Conservation (phyloP, 2,113 vertebrate species). For the Setophaga kirtlandii region DNA sequence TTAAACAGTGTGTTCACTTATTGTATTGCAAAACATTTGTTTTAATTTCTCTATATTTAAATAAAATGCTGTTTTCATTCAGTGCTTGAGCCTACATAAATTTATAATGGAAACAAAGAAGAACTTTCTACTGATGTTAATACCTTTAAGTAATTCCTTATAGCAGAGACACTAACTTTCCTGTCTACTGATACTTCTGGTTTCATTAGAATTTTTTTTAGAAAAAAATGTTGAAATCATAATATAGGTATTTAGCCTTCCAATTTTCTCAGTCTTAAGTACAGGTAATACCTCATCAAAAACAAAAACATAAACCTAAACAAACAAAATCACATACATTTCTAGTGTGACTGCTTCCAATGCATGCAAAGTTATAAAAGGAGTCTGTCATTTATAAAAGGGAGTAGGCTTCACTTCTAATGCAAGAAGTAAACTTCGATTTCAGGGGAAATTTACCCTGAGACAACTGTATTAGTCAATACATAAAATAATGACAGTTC, state of each 20-base stretch:
- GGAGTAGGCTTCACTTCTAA: slow-evolving; percentile 45
- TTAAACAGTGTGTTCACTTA: neutral
- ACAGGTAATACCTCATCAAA: neutral
- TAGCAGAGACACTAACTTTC: neutral
- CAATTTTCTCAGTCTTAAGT: neutral
- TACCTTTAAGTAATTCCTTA: neutral
- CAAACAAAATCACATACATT: neutral
- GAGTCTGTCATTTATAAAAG: slow-evolving; percentile 33
- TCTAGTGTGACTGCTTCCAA: neutral
- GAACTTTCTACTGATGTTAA: neutral
- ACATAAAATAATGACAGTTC: slow-evolving; percentile 70
- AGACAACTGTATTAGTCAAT: slow-evolving; percentile 67
- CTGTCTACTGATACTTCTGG: neutral
- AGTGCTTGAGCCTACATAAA: neutral
- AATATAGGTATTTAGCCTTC: neutral
- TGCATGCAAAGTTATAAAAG: slow-evolving; percentile 35
- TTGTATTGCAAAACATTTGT: neutral
- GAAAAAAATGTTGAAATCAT: neutral
- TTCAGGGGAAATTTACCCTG: slow-evolving; percentile 69
- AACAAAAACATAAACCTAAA: neutral
- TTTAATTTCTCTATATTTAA: neutral
- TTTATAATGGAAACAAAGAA: neutral
- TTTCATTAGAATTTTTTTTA: neutral
- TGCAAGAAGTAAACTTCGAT: slow-evolving; percentile 60
- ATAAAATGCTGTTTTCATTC: neutral